phyloP scores from a whole-genome alignment of 1,140 invertebrate species.

The Meteorus sp. region DNA sequence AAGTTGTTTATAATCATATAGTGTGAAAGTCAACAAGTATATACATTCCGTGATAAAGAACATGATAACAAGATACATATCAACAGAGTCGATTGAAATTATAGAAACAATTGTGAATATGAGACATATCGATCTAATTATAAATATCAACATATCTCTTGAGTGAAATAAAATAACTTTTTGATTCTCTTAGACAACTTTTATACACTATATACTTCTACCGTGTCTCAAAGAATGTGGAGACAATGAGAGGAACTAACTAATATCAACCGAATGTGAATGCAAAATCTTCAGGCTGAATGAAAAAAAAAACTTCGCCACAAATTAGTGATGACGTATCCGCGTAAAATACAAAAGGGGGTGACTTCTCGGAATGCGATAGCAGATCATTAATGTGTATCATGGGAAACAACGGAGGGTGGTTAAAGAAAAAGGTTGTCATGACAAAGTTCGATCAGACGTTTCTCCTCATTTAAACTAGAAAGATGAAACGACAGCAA shows the following conservation, averaged over 20 bases:
- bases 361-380: too few species aligned
- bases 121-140: constrained; percentile 20
- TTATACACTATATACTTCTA: constrained; percentile 11
- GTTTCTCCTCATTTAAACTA: too few species aligned
- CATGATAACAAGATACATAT: too few species aligned
- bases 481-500: too few species aligned
- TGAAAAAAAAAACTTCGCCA: background rate
- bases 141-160: constrained; percentile 5
- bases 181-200: constrained; percentile 15
- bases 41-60: constrained; percentile 24
- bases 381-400: too few species aligned
- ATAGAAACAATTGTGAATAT: constrained; percentile 11
- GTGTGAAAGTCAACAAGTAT: background rate
- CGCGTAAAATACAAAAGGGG: too few species aligned
- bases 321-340: too few species aligned
- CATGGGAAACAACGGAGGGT: too few species aligned
- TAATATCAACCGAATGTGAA: background rate
- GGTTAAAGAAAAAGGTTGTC: too few species aligned
- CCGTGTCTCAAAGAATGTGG: background rate
- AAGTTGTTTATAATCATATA: constrained; percentile 1
- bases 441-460: too few species aligned
- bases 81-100: constrained; percentile 2
- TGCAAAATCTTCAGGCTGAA: background rate
- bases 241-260: background rate
- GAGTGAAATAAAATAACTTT: constrained; percentile 16